Evolutionary conservation across 2,113 vertebrate species (phyloP).

Genomic region (Sylvietta virens): DNA sequence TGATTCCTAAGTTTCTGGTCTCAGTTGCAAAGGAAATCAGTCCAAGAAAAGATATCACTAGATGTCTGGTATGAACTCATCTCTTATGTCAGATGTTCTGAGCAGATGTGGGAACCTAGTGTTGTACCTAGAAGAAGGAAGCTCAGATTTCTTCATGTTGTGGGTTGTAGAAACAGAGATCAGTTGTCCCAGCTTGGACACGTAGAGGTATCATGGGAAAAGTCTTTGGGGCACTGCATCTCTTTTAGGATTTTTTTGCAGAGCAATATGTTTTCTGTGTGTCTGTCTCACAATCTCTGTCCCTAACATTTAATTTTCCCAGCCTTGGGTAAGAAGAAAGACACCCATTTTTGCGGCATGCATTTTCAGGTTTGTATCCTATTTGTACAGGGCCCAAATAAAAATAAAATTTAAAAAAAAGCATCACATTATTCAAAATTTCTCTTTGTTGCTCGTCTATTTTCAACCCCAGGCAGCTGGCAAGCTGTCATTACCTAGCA

Average conservation of each 20-base stretch:
- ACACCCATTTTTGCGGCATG: accelerated
- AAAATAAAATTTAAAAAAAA: background rate
- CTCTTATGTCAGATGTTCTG: background rate
- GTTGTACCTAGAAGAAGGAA: background rate
- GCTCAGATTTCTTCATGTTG: background rate
- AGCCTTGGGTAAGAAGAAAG: background rate
- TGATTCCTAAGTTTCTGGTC: background rate
- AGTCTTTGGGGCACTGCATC: background rate
- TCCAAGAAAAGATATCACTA: background rate
- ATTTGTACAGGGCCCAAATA: background rate
- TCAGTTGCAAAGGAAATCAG: background rate
- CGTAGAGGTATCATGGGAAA: background rate
- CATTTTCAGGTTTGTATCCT: background rate
- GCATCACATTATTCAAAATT: background rate
- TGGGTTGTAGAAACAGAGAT: background rate
- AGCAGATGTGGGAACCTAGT: background rate
- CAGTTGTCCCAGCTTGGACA: background rate
- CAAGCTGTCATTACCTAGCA: background rate
- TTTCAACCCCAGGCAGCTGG: background rate
- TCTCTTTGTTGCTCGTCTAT: background rate
- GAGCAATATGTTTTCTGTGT: background rate
- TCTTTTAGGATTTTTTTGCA: background rate
- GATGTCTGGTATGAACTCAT: background rate
- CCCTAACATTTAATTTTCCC: background rate
- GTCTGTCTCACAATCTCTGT: background rate